These are phyloP conservation scores for Epistrophe eligans DNA, from an alignment of 2,888 invertebrate species.

Conservation along the genomic window DNA sequence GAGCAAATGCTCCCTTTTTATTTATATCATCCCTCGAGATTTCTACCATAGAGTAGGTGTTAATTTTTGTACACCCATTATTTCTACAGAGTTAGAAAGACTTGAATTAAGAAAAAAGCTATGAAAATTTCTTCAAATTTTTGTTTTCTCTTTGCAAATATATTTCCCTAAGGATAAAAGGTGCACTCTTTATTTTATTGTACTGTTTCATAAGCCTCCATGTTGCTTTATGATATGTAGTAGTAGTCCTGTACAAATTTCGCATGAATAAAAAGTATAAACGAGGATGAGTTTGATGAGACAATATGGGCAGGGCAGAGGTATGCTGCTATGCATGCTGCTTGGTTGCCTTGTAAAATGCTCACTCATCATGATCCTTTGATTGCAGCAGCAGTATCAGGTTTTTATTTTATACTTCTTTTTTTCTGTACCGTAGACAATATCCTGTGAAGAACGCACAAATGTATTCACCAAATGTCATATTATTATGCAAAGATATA, in stretches of 20 bases:
- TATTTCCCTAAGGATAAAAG: background rate
- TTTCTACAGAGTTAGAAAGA: too few relatives aligned
- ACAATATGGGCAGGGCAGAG: constrained; percentile 22
- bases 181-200: background rate
- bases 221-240: background rate
- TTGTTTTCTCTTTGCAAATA: background rate
- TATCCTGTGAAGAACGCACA: background rate
- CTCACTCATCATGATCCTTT: constrained; percentile 65
- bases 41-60: too few relatives aligned
- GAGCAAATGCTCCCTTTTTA: too few relatives aligned
- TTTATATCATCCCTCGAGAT: too few relatives aligned
- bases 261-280: background rate
- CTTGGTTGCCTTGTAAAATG: constrained; percentile 46
- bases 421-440: background rate
- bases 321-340: background rate
- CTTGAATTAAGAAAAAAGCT: too few relatives aligned
- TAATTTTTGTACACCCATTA: too few relatives aligned
- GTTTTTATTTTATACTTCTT: background rate
- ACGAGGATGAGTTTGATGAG: background rate
- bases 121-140: background rate
- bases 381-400: constrained; percentile 47
- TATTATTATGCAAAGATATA: constrained; percentile 43
- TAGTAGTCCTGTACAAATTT: background rate
- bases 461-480: constrained; percentile 21
- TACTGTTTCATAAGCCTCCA: background rate